Conservation (phyloP, 2,888 invertebrate genomes). For the Achlya flavicornis region DNA sequence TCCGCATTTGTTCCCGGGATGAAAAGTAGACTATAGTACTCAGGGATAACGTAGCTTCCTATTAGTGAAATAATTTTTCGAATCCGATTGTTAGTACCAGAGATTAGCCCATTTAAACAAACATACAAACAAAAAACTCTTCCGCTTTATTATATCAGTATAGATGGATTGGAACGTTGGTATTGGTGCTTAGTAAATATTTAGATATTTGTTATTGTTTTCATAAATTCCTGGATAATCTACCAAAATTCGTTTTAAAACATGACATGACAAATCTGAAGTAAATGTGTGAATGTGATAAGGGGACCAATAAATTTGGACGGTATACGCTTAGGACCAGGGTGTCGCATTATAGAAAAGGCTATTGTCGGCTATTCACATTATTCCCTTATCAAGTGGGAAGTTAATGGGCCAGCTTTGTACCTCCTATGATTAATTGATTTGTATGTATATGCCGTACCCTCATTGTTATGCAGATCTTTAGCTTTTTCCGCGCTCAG, state of each 20-base stretch:
- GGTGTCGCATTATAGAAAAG: conserved; percentile 70
- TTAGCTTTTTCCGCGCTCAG: conserved; percentile 72
- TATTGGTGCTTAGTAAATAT: too few relatives aligned
- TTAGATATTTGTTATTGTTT: too few relatives aligned
- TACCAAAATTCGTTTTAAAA: neutral
- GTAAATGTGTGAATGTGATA: conserved; percentile 70
- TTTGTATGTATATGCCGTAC: conserved; percentile 63
- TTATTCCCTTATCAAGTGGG: conserved; percentile 81
- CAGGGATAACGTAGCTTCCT: too few relatives aligned
- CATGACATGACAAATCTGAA: neutral
- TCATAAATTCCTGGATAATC: too few relatives aligned
- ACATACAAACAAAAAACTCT: too few relatives aligned
- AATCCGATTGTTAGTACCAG: too few relatives aligned
- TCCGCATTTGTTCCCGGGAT: too few relatives aligned
- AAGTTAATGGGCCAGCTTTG: conserved; percentile 82
- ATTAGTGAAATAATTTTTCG: too few relatives aligned
- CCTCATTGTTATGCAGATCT: conserved; percentile 79
- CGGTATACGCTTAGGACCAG: conserved; percentile 50
- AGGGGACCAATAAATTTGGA: conserved; percentile 68
- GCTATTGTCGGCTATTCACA: conserved; percentile 74
- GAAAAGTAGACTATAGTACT: too few relatives aligned
- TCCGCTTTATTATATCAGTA: too few relatives aligned
- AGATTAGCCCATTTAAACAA: too few relatives aligned
- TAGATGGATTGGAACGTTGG: too few relatives aligned
- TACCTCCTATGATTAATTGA: conserved; percentile 81